These are phyloP conservation scores for Leptinotarsa haldemani DNA, from an alignment of 2,888 invertebrate species.

Conservation along the genomic window DNA sequence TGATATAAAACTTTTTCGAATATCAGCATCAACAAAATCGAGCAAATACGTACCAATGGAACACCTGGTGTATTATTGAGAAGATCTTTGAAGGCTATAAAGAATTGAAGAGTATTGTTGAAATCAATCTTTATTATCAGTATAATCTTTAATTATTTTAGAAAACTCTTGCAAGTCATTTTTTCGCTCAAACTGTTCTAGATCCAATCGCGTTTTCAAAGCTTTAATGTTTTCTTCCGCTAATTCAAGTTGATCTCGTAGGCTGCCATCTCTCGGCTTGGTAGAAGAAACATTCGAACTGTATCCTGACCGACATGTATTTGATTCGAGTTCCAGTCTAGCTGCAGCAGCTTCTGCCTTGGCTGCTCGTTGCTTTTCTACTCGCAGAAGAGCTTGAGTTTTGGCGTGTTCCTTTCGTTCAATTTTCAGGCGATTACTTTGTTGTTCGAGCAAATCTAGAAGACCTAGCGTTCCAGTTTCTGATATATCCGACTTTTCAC, in stretches of 20 bases:
- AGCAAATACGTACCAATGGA: too few species aligned
- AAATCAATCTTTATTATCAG: constrained; percentile 22
- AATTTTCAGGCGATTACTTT: constrained; percentile 71
- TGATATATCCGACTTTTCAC: background rate
- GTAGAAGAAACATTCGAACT: constrained; percentile 32
- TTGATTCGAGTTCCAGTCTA: constrained; percentile 69
- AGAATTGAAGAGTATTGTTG: background rate
- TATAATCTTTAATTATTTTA: constrained; percentile 51
- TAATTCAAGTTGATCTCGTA: constrained; percentile 68
- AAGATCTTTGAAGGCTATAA: background rate
- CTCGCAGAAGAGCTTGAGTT: constrained; percentile 60
- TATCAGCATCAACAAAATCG: too few species aligned
- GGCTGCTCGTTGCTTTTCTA: constrained; percentile 70
- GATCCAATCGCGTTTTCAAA: constrained; percentile 72
- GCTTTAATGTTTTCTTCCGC: constrained; percentile 76
- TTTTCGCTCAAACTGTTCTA: constrained; percentile 74
- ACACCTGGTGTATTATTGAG: too few species aligned
- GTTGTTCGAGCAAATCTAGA: constrained; percentile 70
- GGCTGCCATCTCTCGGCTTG: constrained; percentile 34
- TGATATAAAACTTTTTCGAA: too few species aligned
- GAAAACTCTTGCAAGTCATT: constrained; percentile 70
- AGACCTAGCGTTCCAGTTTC: constrained; percentile 54
- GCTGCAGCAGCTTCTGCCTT: constrained; percentile 70
- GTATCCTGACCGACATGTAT: constrained; percentile 46
- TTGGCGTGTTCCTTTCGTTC: constrained; percentile 66